Percentiles rank a stretch among this genome's conserved stretches.
Conservation (phyloP, 2,888 invertebrate species). For the Dinocampus coccinellae region DNA sequence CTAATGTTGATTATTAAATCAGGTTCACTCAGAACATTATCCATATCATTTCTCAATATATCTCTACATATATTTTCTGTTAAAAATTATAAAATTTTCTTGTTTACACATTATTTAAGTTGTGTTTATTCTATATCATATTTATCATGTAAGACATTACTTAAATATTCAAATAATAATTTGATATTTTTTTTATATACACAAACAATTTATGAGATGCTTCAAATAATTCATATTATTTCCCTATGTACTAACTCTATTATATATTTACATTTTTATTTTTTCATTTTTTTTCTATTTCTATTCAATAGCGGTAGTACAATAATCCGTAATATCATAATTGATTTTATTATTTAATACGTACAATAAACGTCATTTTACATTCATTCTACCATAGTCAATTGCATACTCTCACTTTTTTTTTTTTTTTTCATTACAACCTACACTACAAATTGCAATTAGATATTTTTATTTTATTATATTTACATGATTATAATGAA, state of each 20-base stretch:
- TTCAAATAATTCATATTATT: conserved; percentile 7
- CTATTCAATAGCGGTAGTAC: too few relatives aligned
- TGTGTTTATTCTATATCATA: background rate
- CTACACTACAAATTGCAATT: too few relatives aligned
- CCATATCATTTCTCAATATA: background rate
- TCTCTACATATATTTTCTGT: background rate
- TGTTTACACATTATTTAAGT: background rate
- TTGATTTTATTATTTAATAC: background rate
- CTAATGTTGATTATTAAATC: background rate
- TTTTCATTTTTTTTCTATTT: too few relatives aligned
- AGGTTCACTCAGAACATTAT: background rate
- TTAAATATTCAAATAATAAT: too few relatives aligned
- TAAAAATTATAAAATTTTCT: background rate
- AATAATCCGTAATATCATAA: background rate
- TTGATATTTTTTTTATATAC: too few relatives aligned
- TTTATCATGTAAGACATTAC: background rate
- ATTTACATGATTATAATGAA: too few relatives aligned
- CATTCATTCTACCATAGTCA: too few relatives aligned
- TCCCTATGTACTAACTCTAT: conserved; percentile 14
- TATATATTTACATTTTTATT: too few relatives aligned
- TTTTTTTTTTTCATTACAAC: too few relatives aligned
- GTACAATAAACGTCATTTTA: too few relatives aligned
- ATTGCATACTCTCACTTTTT: too few relatives aligned
- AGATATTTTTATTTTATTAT: too few relatives aligned
- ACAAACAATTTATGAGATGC: background rate